Percentiles rank a stretch among this genome's conserved stretches.
phyloP scores from a whole-genome alignment of 2,113 vertebrate species.

The Sebastes fasciatus region DNA sequence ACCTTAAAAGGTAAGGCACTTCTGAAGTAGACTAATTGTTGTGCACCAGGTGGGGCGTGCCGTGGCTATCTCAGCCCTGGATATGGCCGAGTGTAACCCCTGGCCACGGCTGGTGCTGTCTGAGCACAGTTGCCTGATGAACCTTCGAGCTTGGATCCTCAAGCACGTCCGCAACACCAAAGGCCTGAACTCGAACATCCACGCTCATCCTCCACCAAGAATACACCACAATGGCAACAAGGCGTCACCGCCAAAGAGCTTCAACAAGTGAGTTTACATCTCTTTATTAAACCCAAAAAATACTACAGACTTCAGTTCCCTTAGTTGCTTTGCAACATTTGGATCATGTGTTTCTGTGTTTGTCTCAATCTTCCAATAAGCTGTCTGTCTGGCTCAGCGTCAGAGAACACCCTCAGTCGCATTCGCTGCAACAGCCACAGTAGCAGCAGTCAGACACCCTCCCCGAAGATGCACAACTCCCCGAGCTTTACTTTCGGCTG shows the following conservation, averaged over 20 bases:
- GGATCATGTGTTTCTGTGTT: background rate
- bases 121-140: slow-evolving; percentile 91
- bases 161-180: slow-evolving; percentile 92
- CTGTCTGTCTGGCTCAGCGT: slow-evolving; percentile 84
- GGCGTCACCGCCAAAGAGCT: slow-evolving; percentile 83
- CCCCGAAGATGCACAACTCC: slow-evolving; percentile 87
- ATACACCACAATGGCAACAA: slow-evolving; percentile 64
- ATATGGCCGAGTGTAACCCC: slow-evolving; percentile 95
- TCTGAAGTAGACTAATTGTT: background rate
- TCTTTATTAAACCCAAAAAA: background rate
- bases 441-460: slow-evolving; percentile 87
- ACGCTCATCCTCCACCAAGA: slow-evolving; percentile 53
- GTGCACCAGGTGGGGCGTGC: slow-evolving; percentile 91
- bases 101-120: slow-evolving; percentile 95
- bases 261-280: slow-evolving; percentile 73
- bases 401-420: slow-evolving; percentile 86
- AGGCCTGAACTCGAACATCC: slow-evolving; percentile 66
- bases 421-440: slow-evolving; percentile 88
- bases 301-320: fast-evolving
- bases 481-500: slow-evolving; percentile 91
- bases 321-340: background rate
- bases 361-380: slow-evolving; percentile 69
- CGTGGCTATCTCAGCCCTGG: slow-evolving; percentile 91
- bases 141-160: slow-evolving; percentile 94
- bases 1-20: slow-evolving; percentile 60